Percentiles rank a stretch among this genome's conserved stretches.
These are phyloP conservation scores for Mythimna impura DNA, from an alignment of 2,888 invertebrate genomes.

Conservation along the genomic window DNA sequence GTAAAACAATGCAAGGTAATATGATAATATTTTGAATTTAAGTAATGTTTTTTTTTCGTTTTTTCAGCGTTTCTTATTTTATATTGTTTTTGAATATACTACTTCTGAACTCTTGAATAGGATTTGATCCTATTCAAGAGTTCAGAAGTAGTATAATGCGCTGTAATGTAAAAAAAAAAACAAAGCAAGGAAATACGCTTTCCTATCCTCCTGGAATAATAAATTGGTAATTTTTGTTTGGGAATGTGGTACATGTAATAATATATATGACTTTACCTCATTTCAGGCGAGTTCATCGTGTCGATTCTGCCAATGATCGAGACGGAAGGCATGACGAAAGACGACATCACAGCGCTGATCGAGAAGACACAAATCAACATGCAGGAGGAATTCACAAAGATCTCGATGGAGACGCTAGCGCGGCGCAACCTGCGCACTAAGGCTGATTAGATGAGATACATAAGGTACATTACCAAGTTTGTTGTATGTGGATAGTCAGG, in stretches of 20 bases:
- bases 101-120: no score
- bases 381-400: conserved; percentile 90
- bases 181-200: neutral
- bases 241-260: neutral
- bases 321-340: conserved; percentile 91
- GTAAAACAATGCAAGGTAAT: neutral
- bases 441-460: conserved; percentile 68
- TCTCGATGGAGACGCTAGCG: conserved; percentile 80
- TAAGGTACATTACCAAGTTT: conserved; percentile 24
- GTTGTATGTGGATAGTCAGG: no score
- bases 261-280: conserved; percentile 13
- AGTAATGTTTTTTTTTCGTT: neutral
- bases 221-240: neutral
- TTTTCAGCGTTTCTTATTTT: neutral
- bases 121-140: no score
- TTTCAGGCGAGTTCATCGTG: conserved; percentile 92
- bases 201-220: neutral
- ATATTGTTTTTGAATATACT: neutral
- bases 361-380: conserved; percentile 92
- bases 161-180: neutral
- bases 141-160: no score
- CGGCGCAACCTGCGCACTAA: conserved; percentile 65
- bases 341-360: conserved; percentile 92
- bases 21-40: neutral
- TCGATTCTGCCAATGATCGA: conserved; percentile 93